These are phyloP conservation scores for Haemorhous mexicanus DNA, from an alignment of 2,113 vertebrate species.

Conservation along the genomic window DNA sequence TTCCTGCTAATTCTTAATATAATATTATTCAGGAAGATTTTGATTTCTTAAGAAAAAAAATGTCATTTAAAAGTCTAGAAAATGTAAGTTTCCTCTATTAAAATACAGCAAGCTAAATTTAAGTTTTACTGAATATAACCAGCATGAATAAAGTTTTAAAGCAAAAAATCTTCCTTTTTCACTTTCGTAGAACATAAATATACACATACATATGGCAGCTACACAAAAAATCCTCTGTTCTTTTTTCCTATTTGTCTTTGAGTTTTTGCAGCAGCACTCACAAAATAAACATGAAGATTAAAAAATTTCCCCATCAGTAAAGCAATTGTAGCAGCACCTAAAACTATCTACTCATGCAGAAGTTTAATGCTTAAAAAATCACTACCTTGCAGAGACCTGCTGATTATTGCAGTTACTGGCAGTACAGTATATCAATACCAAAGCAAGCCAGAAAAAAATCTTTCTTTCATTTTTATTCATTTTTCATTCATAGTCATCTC, in stretches of 20 bases:
- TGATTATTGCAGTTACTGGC: neutral
- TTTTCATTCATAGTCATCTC: neutral
- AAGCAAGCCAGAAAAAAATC: neutral
- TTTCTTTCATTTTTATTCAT: neutral
- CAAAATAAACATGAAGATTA: neutral
- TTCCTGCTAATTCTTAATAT: neutral
- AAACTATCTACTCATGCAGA: neutral
- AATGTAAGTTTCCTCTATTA: neutral
- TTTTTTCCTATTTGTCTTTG: neutral
- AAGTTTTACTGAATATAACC: neutral
- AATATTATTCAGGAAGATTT: neutral
- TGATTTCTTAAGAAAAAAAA: neutral
- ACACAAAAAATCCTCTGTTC: neutral
- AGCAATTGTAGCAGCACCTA: neutral
- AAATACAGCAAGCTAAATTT: neutral
- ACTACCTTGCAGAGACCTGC: neutral
- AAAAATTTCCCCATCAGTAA: neutral
- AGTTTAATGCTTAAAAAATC: neutral
- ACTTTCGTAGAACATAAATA: neutral
- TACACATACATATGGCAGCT: neutral
- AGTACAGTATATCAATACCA: neutral
- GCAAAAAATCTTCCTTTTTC: neutral
- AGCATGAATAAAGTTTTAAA: neutral
- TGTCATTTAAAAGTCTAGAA: neutral
- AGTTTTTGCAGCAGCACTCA: neutral